Percentiles rank a stretch among this genome's conserved stretches.
Evolutionary conservation across 2,888 invertebrate genomes (phyloP).

Genomic region (Drosophila mercatorum): DNA sequence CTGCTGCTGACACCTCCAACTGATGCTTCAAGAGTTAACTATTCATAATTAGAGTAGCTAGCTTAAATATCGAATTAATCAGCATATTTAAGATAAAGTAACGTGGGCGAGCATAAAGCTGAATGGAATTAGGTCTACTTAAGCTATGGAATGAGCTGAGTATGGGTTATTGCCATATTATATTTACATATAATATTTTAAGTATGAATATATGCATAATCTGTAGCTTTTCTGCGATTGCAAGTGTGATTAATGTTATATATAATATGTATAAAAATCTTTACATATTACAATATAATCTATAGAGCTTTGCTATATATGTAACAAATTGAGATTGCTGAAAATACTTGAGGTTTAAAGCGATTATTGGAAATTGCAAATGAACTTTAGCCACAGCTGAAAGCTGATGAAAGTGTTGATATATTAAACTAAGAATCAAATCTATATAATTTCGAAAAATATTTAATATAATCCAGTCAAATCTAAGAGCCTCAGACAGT

Average conservation of each 20-base stretch:
- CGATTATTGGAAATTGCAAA: no score
- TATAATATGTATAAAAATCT: no score
- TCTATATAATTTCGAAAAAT: not conserved
- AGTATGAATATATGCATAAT: no score
- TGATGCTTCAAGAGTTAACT: not conserved
- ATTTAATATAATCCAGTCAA: not conserved
- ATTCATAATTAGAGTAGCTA: not conserved
- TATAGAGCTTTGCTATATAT: no score
- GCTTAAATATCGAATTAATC: conserved; percentile 1
- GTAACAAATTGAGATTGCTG: no score
- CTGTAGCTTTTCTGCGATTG: no score
- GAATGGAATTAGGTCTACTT: not conserved
- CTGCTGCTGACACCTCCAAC: conserved; percentile 1
- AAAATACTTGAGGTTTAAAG: no score
- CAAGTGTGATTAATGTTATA: no score
- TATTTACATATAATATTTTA: no score
- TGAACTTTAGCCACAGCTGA: not conserved
- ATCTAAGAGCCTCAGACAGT: not conserved
- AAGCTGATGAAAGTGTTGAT: not conserved
- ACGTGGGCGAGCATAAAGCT: not conserved
- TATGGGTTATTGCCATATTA: no score
- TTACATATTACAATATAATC: no score
- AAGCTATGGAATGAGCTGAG: no score
- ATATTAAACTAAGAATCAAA: not conserved
- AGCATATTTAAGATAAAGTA: not conserved